Conservation (phyloP, 2,888 invertebrate species). For the Andrena camellia region DNA sequence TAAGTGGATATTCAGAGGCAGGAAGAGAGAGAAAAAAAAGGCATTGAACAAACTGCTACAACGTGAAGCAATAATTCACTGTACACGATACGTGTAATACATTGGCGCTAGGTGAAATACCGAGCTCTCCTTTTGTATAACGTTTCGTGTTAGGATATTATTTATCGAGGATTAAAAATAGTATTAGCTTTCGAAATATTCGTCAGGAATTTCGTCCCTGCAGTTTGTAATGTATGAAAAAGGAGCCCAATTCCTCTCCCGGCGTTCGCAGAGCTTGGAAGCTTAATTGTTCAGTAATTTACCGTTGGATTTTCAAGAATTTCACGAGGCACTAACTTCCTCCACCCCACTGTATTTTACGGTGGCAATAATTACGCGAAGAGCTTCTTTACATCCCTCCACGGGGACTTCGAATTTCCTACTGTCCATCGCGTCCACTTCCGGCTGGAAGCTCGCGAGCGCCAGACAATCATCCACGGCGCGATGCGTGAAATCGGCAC, state of each 20-base stretch:
- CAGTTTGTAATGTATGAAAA: no score
- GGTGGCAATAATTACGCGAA: neutral
- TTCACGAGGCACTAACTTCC: neutral
- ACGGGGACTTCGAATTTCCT: neutral
- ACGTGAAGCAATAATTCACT: neutral
- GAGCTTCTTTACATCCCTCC: neutral
- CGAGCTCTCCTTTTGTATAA: no score
- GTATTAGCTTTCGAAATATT: no score
- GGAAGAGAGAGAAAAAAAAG: neutral
- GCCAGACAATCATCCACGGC: neutral
- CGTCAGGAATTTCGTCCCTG: no score
- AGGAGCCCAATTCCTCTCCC: no score
- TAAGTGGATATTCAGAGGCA: slow-evolving; percentile 5
- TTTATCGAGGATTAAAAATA: no score
- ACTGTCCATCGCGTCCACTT: neutral
- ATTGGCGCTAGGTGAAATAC: no score
- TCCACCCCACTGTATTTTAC: neutral
- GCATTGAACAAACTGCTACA: neutral
- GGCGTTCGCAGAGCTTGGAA: no score
- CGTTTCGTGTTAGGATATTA: no score
- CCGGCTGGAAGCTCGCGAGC: neutral
- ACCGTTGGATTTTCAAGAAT: neutral
- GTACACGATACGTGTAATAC: no score
- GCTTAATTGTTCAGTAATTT: neutral
- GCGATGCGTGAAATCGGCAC: neutral